Evolutionary conservation across 2,797 vertebrate genomes (phyloP).

Genomic region (Carapus acus): DNA sequence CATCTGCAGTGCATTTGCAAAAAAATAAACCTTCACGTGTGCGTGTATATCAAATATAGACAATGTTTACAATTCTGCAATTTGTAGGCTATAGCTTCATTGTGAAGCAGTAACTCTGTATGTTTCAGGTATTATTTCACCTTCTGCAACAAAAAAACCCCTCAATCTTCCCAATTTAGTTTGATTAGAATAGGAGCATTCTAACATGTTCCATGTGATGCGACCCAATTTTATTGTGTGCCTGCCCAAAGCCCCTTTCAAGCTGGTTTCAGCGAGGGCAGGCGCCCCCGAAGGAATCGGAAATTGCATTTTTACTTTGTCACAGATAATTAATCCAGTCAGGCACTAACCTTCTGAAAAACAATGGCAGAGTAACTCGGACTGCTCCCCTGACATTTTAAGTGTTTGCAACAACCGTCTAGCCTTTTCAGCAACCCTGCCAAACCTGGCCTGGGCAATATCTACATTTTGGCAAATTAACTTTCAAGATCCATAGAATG

Average conservation of each 20-base stretch:
- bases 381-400: constrained; percentile 51
- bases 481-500: constrained; percentile 20
- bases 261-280: constrained; percentile 30
- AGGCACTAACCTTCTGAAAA: constrained; percentile 52
- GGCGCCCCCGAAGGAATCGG: constrained; percentile 35
- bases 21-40: no score
- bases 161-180: no score
- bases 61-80: no score
- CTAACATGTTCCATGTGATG: not conserved
- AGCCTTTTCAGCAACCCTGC: constrained; percentile 27
- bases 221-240: constrained; percentile 8
- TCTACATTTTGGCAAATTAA: constrained; percentile 15
- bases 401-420: constrained; percentile 46
- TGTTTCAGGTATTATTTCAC: no score
- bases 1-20: no score
- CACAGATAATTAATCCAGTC: constrained; percentile 59
- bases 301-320: constrained; percentile 44
- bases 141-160: no score
- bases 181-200: no score
- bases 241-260: constrained; percentile 7
- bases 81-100: no score
- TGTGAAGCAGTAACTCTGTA: no score
- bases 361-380: constrained; percentile 35
- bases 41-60: no score
- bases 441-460: constrained; percentile 15